Base-by-base conservation (phyloP, 2,113 vertebrate genomes). In the Setophaga coronata region DNA sequence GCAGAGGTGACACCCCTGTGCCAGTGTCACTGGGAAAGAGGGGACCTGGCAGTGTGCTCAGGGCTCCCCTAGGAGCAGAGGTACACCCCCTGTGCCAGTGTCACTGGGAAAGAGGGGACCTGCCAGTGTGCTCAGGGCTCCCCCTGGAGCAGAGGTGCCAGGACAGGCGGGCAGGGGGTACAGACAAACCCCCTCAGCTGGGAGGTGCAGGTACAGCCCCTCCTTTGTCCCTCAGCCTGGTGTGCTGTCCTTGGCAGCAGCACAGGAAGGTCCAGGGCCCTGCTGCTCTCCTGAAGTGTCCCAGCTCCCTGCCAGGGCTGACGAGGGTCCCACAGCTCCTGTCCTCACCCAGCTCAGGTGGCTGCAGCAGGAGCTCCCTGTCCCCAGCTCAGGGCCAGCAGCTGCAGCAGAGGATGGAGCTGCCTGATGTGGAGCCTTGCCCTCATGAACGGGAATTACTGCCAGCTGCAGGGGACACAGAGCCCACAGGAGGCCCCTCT, bases 161-260 rank as follows among this genome's bases (percentile, higher is more conserved):
- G 45, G 45, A 24, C 23, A 48, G 34, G 26, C 2, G 1, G 42
- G 34, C 42, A 56, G 36, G 42, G 1, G 50, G 36, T 6, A 8
- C 12, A 34, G 26, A 8, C 12, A 34, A 31, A 45, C 24, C 47
- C 29, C 43, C 38, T 5, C 20, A 1, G 36, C 48, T 0, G 0
- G 10, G 15, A 60, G 31, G 17, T 2, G 16, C 1, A 6, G 50
- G 57, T 1, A 24, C 45, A 31, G 3, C n/a, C 28, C 13, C 12
- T 11, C 73, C 73, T 24, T 10, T 38, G 36, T 38, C 36, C 12
- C 19, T 38, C 76, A 31, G 13, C 18, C 12, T 26, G 23, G 1
- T 0, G 0, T 25, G 45, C 34, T 38, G 7, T 9, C 47, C 42
- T 38, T 2, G 1, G 17, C 1, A 54, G 53, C 36, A 12, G 6